Percentiles rank a stretch among this genome's conserved stretches.
These are phyloP conservation scores for Clarias fuscus DNA, from an alignment of 2,797 vertebrate genomes.

Conservation along the genomic window DNA sequence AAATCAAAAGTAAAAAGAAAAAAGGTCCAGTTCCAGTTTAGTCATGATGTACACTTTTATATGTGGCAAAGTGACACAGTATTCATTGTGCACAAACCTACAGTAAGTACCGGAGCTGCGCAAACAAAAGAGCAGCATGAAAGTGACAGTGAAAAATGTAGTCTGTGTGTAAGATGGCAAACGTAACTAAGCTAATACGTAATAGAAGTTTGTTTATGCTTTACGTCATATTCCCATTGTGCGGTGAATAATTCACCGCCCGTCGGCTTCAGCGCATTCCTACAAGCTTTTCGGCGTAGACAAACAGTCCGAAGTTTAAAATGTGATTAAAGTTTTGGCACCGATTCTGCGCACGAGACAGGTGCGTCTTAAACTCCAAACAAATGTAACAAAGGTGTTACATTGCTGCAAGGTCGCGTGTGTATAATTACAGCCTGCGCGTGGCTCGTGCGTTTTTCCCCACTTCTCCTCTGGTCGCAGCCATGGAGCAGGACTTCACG, in stretches of 20 bases:
- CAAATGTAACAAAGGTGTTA: neutral
- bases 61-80: too few species aligned
- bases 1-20: too few species aligned
- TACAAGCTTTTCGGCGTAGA: neutral
- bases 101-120: too few species aligned
- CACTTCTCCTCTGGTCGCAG: neutral
- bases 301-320: neutral
- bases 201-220: neutral
- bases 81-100: too few species aligned
- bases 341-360: neutral
- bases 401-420: neutral
- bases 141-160: too few species aligned
- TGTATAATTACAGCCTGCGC: constrained; percentile 2
- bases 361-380: neutral
- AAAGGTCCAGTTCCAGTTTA: too few species aligned
- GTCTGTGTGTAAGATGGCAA: too few species aligned
- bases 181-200: too few species aligned
- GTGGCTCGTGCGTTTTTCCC: neutral
- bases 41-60: too few species aligned
- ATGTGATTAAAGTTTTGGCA: neutral
- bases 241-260: neutral
- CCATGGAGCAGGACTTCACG: constrained; percentile 16
- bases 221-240: neutral
- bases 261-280: neutral
- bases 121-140: too few species aligned